Evolutionary conservation across 2,797 vertebrate species (phyloP), one percentile per base, ranked within the genome.

Genomic region (Cyclopterus lumpus): DNA sequence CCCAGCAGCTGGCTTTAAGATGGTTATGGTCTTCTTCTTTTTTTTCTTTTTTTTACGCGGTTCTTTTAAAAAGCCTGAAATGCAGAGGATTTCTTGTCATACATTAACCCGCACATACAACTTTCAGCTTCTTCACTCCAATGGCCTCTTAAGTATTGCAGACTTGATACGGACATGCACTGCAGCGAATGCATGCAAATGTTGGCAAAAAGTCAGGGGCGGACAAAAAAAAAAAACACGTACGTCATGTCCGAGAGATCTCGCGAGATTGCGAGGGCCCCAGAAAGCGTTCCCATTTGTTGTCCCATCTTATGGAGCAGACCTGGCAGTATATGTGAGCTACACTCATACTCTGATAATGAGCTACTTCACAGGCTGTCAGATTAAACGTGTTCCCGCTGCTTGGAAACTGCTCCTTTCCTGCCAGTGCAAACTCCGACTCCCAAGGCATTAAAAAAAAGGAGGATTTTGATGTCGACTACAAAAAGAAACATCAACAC

Each of bases 371-470:
- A 32, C 44, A 24, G 32, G 28, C 36, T 63, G 34, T 58, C 57
- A 59, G 63, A 71, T 54, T 72, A 55, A 83, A 59, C 2, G 0
- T 57, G 22, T 40, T 61, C 32, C 16, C 57, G 57, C 24, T 16
- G 54, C 71, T 54, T 32, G 8, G 42, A 67, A 71, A 58, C 42
- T 3, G 16, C 14, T 73, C 12, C 54, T 64, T 40, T 28, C 14
- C 48, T 34, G 40, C 15, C 15, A 58, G 5, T 51, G 62, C 28
- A 54, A 54, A 42, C 55, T 24, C 20, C 4, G 28, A 36, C 36
- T 64, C 61, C 26, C 16, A 4, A 40, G 15, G 51, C 42, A 26
- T 73, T 59, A 53, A 74, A 36, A 65, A 53, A 74, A 36, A 65
- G 24, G 15, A n/a, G 22, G 32, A 32, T 66, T 57, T 49, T 24